These are phyloP conservation scores for Siphlonurus alternatus DNA, from an alignment of 2,888 invertebrate genomes.

Conservation along the genomic window DNA sequence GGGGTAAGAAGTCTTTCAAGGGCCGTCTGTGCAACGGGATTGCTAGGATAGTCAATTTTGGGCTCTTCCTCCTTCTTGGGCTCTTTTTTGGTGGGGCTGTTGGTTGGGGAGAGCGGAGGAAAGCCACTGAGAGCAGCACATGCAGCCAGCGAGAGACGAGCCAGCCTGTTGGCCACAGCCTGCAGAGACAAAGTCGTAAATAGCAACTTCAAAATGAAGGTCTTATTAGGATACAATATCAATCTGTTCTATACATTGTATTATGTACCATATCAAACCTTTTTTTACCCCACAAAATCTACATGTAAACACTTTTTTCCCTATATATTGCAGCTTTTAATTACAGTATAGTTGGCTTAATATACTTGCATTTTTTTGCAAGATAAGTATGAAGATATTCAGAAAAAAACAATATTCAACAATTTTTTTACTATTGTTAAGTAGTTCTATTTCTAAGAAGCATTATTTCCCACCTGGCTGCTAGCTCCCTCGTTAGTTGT, in stretches of 20 bases:
- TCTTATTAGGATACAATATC: no score
- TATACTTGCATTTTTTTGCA: no score
- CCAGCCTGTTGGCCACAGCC: slow-evolving; percentile 84
- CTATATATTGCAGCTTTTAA: no score
- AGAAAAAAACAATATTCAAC: no score
- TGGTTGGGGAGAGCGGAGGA: slow-evolving; percentile 37
- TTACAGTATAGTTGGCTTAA: no score
- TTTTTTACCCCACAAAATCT: slow-evolving; percentile 14
- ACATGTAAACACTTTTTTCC: no score
- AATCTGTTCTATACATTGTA: neutral
- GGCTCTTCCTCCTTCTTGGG: slow-evolving; percentile 4
- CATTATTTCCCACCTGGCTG: slow-evolving; percentile 36
- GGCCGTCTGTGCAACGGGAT: slow-evolving; percentile 43
- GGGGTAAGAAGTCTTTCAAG: slow-evolving; percentile 62
- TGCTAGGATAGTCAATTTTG: slow-evolving; percentile 24
- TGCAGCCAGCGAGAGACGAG: slow-evolving; percentile 70
- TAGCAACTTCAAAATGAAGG: no score
- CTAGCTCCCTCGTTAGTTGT: slow-evolving; percentile 69
- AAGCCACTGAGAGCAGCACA: slow-evolving; percentile 70
- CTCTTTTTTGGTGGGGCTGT: slow-evolving; percentile 17
- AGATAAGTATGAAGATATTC: no score
- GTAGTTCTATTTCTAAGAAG: neutral
- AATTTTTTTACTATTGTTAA: no score
- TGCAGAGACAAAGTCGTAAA: no score
- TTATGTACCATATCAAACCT: slow-evolving; percentile 12